These are phyloP conservation scores for Pelecanoides urinatrix DNA, from an alignment of 2,113 vertebrate genomes.

Conservation along the genomic window DNA sequence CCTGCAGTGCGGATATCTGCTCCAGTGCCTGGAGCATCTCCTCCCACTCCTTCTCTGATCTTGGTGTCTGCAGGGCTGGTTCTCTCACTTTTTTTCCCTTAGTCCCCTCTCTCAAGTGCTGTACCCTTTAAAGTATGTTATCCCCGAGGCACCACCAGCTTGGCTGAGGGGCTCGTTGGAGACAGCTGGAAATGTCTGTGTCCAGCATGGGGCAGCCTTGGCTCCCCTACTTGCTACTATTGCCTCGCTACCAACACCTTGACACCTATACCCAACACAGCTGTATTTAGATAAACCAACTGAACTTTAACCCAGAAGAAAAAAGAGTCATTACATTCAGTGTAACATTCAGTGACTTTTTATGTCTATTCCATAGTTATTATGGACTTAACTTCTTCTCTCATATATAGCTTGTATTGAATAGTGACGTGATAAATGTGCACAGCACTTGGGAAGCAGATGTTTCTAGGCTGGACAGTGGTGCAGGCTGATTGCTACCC, in stretches of 20 bases:
- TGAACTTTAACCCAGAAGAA: background rate
- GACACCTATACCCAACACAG: too few relatives aligned
- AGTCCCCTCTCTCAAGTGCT: background rate
- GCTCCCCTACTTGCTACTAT: accelerated
- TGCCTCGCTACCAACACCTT: accelerated
- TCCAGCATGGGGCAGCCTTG: accelerated
- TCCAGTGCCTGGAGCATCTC: background rate
- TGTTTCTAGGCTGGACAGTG: background rate
- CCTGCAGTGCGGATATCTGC: background rate
- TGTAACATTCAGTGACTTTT: background rate
- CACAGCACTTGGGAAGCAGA: background rate
- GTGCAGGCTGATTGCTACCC: background rate
- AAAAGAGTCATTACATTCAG: background rate
- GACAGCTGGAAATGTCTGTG: background rate
- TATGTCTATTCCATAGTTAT: background rate
- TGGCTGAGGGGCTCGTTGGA: accelerated
- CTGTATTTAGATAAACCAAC: background rate
- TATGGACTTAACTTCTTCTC: background rate
- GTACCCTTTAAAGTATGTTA: background rate
- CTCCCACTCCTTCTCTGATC: background rate
- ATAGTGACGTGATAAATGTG: background rate
- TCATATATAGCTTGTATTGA: background rate
- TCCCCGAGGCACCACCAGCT: accelerated
- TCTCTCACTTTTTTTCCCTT: background rate
- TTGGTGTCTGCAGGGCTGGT: background rate